A percentile compares a stretch with the other conserved stretches of the same genome.
phyloP scores from a whole-genome alignment of 2,113 vertebrate genomes.

The Plecturocebus donacophilus region DNA sequence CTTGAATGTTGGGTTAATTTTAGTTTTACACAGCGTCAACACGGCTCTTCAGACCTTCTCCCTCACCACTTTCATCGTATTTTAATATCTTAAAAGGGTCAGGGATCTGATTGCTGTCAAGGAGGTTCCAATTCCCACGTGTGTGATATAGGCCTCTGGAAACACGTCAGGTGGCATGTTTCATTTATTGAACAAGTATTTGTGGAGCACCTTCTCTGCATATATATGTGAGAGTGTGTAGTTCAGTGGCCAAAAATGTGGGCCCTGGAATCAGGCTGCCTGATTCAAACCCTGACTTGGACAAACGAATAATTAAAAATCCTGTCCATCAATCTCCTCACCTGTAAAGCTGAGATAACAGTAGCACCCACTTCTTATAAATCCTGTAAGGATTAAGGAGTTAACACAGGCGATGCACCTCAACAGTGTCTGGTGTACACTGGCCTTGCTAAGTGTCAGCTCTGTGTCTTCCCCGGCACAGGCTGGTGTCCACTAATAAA shows the following conservation, averaged over 20 bases:
- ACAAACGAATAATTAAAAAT: not conserved
- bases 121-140: not conserved
- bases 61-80: not conserved
- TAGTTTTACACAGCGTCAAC: not conserved
- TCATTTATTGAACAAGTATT: not conserved
- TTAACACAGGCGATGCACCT: not conserved
- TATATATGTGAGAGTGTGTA: fast-evolving
- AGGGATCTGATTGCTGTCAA: not conserved
- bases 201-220: not conserved
- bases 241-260: not conserved
- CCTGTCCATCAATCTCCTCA: not conserved
- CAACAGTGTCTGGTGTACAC: too few species aligned
- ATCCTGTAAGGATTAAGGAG: not conserved
- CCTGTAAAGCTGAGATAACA: not conserved
- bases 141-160: not conserved
- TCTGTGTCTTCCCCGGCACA: not conserved
- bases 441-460: not conserved
- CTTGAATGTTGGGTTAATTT: not conserved
- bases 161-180: not conserved
- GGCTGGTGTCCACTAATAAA: too few species aligned
- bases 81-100: not conserved
- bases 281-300: not conserved
- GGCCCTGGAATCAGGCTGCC: not conserved
- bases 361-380: not conserved
- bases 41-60: not conserved